Base-by-base conservation (phyloP, 2,888 invertebrate genomes). In the Pachliopta kotzebuea region DNA sequence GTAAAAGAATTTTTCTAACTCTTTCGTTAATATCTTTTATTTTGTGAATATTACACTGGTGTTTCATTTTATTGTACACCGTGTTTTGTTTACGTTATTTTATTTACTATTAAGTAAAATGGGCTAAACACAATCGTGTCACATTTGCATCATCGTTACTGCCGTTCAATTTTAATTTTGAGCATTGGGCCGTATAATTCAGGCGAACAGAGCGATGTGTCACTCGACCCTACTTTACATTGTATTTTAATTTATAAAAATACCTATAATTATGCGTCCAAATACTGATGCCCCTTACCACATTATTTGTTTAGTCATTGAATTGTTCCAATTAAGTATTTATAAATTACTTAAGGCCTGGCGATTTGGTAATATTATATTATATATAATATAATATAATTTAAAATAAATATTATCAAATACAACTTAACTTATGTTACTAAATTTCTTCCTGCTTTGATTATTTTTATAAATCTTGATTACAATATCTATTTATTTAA, bases 161-260 rank as follows among this genome's bases (percentile, higher is more conserved):
- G 67, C 57, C 58, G 56, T 59, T 72, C 70, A 72, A 67, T 73
- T 78, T 74, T 70, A 71, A 72, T 73, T 73, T 77, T 73, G 79
- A 74, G 69, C 71, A 72, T 69, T 76, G 76, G 70, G 76, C 80
- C 80, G 79, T 82, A 83, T 82, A 85, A 84, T 83, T 80, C 74
- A 72, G 72, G 74, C 76, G 75, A 71, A 80, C 81, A 80, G 63
- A 72, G 62, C 78, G 78, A 72, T 75, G 75, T 76, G 74, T 77
- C 76, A 74, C 71, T 67, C 68, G 72, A 71, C 70, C 70, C 61
- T 49, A 42, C 26, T 69, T 62, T 70, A 71, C 71, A 73, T 76
- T 77, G 72, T 74, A 69, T 72, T 70, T 70, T 73, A 68, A 69
- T 67, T 66, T 50, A 65, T 11, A 66, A 68, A 69, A 65, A 66